A percentile compares a stretch with the other conserved stretches of the same genome.
Evolutionary conservation across 1,140 invertebrate genomes (phyloP).

Genomic region (Brachionus manjavacas): DNA sequence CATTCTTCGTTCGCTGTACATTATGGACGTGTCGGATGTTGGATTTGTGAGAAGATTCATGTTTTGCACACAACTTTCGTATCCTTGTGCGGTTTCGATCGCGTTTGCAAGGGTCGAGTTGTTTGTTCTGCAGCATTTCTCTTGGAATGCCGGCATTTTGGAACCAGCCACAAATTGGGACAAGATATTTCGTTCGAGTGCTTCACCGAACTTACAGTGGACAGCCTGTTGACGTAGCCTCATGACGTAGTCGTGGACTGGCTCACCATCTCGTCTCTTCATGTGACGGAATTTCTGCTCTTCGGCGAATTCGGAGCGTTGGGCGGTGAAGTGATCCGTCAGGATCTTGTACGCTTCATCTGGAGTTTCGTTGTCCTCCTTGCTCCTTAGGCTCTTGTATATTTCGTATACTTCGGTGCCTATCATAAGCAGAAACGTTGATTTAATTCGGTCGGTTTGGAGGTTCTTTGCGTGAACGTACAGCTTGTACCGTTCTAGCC

Average conservation of each 20-base stretch:
- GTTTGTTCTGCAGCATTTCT: conserved; percentile 1
- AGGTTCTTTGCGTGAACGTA: background rate
- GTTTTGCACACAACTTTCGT: background rate
- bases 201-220: background rate
- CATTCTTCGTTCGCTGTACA: background rate
- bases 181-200: background rate
- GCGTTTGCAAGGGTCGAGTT: background rate
- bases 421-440: background rate
- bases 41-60: background rate
- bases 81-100: background rate
- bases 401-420: background rate
- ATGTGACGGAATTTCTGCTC: conserved; percentile 11
- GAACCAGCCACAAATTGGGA: conserved; percentile 1
- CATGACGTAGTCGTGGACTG: background rate
- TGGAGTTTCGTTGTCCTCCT: background rate
- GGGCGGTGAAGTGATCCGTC: background rate
- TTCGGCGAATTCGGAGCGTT: background rate
- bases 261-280: background rate
- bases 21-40: background rate
- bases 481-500: background rate
- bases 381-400: background rate
- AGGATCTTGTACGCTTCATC: background rate
- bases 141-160: background rate
- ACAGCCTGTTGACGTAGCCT: background rate
- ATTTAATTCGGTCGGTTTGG: background rate